A percentile compares a stretch with the other conserved stretches of the same genome.
Evolutionary conservation across 2,888 invertebrate species (phyloP).

Genomic region (Campopleginae sp.): DNA sequence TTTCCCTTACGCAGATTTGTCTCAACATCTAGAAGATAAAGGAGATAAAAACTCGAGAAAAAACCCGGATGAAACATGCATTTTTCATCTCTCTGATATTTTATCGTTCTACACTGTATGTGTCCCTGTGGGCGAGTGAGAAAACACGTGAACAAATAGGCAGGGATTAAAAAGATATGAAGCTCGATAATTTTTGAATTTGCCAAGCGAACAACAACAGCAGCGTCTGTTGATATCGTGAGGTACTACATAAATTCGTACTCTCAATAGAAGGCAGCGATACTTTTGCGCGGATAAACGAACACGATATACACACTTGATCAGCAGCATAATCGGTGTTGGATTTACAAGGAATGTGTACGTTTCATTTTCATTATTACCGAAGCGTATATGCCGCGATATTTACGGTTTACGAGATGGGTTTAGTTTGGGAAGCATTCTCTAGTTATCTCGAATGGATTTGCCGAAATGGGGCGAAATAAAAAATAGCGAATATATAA

Average conservation of each 20-base stretch:
- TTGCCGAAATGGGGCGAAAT: constrained; percentile 11
- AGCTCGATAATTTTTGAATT: constrained; percentile 45
- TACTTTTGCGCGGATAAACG: constrained; percentile 10
- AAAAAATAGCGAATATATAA: not conserved
- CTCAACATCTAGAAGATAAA: not conserved
- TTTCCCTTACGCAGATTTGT: not conserved
- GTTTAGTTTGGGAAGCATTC: constrained; percentile 1
- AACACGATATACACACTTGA: not conserved
- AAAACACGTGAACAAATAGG: constrained; percentile 44
- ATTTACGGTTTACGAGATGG: constrained; percentile 55
- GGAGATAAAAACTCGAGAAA: constrained; percentile 3
- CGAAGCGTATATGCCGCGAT: constrained; percentile 36
- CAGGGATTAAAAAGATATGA: constrained; percentile 64
- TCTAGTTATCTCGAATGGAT: not conserved
- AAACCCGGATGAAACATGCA: constrained; percentile 47
- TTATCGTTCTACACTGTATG: constrained; percentile 7
- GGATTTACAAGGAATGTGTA: constrained; percentile 34
- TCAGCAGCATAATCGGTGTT: constrained; percentile 21
- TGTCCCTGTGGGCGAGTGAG: not conserved
- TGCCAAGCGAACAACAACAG: constrained; percentile 40
- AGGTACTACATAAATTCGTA: constrained; percentile 8
- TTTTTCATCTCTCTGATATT: constrained; percentile 33
- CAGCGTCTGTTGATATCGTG: constrained; percentile 22
- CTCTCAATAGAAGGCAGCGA: not conserved
- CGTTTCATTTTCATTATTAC: constrained; percentile 61